Evolutionary conservation across 2,888 invertebrate species (phyloP).

Genomic region (Eilema griseolum): DNA sequence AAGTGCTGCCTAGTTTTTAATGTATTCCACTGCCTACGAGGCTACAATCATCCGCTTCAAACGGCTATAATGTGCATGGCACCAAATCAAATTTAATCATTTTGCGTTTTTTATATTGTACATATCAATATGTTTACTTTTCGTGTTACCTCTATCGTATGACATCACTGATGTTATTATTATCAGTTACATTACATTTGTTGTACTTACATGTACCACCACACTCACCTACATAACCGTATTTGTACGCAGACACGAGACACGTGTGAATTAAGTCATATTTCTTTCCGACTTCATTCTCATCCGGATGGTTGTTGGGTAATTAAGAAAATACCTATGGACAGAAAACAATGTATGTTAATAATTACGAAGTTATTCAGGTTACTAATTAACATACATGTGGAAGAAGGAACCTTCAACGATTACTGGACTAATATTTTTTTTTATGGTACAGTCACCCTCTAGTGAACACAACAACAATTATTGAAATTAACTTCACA

Average conservation of each 20-base stretch:
- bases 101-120: too few species aligned
- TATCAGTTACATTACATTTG: not conserved
- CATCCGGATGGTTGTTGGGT: slow-evolving; percentile 47
- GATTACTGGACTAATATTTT: not conserved
- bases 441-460: not conserved
- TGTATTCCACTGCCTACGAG: too few species aligned
- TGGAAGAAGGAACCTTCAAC: not conserved
- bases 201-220: not conserved
- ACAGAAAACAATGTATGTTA: slow-evolving; percentile 30
- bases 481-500: too few species aligned
- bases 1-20: too few species aligned
- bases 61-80: too few species aligned
- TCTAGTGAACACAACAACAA: too few species aligned
- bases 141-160: not conserved
- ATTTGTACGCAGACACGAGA: slow-evolving; percentile 19
- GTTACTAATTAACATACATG: not conserved
- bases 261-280: slow-evolving; percentile 43
- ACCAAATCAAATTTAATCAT: too few species aligned
- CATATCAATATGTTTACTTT: not conserved
- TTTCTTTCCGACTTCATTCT: slow-evolving; percentile 37
- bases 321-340: slow-evolving; percentile 44
- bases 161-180: not conserved
- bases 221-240: slow-evolving; percentile 35
- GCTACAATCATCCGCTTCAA: too few species aligned
- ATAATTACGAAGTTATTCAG: slow-evolving; percentile 25